phyloP scores from a whole-genome alignment of 2,888 invertebrate genomes.

The Andrena praecox region DNA sequence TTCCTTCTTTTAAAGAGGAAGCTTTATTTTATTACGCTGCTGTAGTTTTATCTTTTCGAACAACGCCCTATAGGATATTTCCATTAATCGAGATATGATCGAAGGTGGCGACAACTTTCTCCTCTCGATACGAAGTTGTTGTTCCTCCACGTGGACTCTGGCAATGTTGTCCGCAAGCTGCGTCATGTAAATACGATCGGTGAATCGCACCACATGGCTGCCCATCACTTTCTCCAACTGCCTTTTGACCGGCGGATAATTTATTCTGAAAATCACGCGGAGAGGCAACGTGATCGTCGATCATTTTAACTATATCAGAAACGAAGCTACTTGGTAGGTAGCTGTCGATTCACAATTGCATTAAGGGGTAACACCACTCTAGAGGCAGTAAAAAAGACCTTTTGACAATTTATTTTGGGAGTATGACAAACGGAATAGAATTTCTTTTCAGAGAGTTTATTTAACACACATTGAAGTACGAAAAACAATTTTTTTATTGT shows the following conservation, averaged over 20 bases:
- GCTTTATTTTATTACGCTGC: background rate
- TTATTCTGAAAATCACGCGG: conserved; percentile 86
- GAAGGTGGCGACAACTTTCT: conserved; percentile 40
- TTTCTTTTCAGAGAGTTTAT: too few relatives aligned
- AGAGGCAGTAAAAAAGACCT: too few relatives aligned
- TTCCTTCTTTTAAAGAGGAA: conserved; percentile 1
- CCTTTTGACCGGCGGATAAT: conserved; percentile 88
- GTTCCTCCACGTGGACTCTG: conserved; percentile 25
- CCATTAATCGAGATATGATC: conserved; percentile 32
- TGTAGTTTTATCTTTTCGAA: background rate
- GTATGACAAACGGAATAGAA: too few relatives aligned
- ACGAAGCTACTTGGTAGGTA: too few relatives aligned
- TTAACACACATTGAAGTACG: too few relatives aligned
- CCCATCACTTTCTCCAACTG: conserved; percentile 90
- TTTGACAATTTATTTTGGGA: too few relatives aligned
- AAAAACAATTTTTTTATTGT: too few relatives aligned
- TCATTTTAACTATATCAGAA: too few relatives aligned
- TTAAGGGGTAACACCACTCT: too few relatives aligned
- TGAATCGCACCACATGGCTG: conserved; percentile 88
- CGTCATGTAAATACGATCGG: conserved; percentile 89
- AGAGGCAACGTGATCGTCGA: too few relatives aligned
- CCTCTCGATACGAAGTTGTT: conserved; percentile 48
- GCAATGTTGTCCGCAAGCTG: conserved; percentile 87
- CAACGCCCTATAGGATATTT: conserved; percentile 27
- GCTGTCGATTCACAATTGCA: background rate